Evolutionary conservation across 2,888 invertebrate genomes (phyloP).

Genomic region (Watsonalla binaria): DNA sequence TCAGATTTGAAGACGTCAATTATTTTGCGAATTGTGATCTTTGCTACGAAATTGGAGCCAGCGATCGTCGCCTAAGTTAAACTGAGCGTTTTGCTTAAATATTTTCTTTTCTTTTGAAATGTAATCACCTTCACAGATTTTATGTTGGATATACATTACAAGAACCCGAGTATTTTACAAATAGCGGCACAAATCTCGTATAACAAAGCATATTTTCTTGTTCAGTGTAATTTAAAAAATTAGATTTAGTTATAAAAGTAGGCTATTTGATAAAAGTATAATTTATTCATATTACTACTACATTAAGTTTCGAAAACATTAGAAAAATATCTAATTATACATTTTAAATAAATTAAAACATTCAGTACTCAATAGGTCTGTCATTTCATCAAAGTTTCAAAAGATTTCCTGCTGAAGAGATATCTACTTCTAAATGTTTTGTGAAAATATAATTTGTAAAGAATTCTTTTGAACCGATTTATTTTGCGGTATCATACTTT

Average conservation of each 20-base stretch:
- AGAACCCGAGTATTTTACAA: too few species aligned
- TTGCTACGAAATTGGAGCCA: constrained; percentile 21
- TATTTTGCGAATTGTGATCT: constrained; percentile 26
- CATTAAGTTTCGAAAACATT: too few species aligned
- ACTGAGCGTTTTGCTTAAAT: neutral
- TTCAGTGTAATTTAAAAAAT: too few species aligned
- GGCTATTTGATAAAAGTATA: too few species aligned
- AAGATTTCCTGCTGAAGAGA: constrained; percentile 1
- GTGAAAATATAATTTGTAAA: constrained; percentile 41
- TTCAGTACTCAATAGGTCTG: neutral
- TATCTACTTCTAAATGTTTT: constrained; percentile 11
- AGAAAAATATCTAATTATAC: neutral
- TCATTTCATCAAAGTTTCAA: neutral
- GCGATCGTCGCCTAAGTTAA: constrained; percentile 6
- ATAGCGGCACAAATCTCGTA: too few species aligned
- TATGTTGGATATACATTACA: too few species aligned
- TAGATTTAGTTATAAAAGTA: too few species aligned
- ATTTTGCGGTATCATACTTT: constrained; percentile 48
- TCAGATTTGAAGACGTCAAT: constrained; percentile 27
- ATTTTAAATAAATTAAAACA: neutral
- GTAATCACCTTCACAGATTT: neutral
- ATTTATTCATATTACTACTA: too few species aligned
- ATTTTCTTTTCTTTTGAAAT: neutral
- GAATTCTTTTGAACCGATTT: constrained; percentile 55
- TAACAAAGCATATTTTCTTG: too few species aligned